A percentile compares a stretch with the other conserved stretches of the same genome.
These are phyloP conservation scores for Probosciger aterrimus DNA, from an alignment of 2,113 vertebrate species.

Conservation along the genomic window DNA sequence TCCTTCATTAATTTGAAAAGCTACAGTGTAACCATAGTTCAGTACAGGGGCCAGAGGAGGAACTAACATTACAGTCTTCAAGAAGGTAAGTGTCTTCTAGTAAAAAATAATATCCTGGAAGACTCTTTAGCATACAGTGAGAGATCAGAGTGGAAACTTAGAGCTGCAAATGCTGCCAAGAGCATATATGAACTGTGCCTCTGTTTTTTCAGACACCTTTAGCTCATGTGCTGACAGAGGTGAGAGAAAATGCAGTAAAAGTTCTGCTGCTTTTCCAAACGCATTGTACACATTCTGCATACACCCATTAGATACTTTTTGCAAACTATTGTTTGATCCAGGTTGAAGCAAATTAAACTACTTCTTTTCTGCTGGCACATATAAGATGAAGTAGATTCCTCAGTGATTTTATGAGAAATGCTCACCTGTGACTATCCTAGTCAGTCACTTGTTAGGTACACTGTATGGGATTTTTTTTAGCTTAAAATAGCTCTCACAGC, in stretches of 20 bases:
- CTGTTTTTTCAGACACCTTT: background rate
- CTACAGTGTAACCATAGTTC: background rate
- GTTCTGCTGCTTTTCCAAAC: background rate
- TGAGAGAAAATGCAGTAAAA: background rate
- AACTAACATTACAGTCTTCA: background rate
- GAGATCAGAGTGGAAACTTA: background rate
- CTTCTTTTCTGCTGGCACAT: background rate
- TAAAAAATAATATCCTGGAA: background rate
- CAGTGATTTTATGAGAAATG: background rate
- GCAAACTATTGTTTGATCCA: background rate
- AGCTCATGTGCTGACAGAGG: background rate
- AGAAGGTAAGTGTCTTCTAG: background rate
- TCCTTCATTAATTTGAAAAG: background rate
- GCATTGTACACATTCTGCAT: background rate
- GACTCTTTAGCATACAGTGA: background rate
- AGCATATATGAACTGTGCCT: background rate
- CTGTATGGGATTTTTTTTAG: background rate
- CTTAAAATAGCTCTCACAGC: background rate
- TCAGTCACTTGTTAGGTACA: background rate
- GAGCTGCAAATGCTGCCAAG: background rate
- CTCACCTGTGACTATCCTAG: background rate
- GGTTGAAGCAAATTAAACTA: background rate
- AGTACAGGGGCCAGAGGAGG: background rate
- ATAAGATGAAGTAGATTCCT: background rate
- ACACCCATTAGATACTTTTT: background rate